Percentiles rank a stretch among this genome's conserved stretches.
These are phyloP conservation scores for Bufo gargarizans DNA, from an alignment of 2,113 vertebrate species.

Conservation along the genomic window DNA sequence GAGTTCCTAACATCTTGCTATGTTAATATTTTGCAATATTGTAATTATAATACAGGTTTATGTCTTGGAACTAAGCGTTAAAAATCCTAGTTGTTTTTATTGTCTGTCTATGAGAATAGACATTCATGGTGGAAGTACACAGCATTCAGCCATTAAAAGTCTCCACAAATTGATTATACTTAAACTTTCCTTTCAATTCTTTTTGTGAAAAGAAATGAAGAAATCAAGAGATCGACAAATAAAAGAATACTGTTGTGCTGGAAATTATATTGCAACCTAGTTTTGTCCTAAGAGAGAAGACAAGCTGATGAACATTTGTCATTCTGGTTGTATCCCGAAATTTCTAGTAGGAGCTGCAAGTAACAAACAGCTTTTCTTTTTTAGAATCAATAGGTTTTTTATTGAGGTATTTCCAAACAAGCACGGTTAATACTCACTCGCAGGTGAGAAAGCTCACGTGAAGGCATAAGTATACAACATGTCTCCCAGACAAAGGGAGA, in stretches of 20 bases:
- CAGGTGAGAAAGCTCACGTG: too few relatives aligned
- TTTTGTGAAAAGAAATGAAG: background rate
- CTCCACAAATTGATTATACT: background rate
- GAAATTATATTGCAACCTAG: background rate
- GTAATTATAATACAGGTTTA: background rate
- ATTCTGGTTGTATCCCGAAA: background rate
- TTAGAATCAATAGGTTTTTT: too few relatives aligned
- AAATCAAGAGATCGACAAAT: background rate
- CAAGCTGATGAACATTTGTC: background rate
- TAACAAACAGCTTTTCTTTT: background rate
- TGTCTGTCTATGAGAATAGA: background rate
- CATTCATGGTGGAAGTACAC: background rate
- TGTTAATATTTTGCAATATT: background rate
- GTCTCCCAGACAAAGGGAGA: too few relatives aligned
- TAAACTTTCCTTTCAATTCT: background rate
- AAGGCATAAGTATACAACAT: too few relatives aligned
- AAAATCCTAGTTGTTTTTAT: background rate
- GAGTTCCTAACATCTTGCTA: too few relatives aligned
- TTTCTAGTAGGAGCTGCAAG: background rate
- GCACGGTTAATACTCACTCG: too few relatives aligned
- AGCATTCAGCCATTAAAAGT: background rate
- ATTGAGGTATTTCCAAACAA: too few relatives aligned
- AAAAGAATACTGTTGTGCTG: background rate
- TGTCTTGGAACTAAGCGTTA: background rate
- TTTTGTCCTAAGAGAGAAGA: background rate